Evolutionary conservation across 2,797 vertebrate species (phyloP), one percentile per base, ranked within the genome.

Genomic region (Halcyon badia): DNA sequence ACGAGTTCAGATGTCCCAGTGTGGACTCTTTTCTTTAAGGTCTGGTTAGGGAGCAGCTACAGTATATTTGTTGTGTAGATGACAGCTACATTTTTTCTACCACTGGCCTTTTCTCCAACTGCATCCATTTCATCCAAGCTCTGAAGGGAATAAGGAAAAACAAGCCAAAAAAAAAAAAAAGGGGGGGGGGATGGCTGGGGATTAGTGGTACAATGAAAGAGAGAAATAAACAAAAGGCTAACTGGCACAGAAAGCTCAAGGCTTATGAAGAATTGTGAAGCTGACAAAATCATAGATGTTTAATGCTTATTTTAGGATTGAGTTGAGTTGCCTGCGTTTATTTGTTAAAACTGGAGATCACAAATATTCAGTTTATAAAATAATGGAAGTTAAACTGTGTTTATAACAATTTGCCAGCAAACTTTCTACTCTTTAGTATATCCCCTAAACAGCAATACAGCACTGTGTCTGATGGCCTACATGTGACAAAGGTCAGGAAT

Each of bases 141-240:
- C 66, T 84, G 54, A 94, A 83, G 33, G 9, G 30, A 84, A 72
- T 48, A 94, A 79, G 25, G 35, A 86, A 89, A 95, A 92, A 64
- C 10, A 42, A 78, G 22, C 11, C 41, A 57, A 49, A 88, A 91
- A 70, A 46, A 62, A 8, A 51, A 51, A 26, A 16, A 79, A 24
- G 37, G 9, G 37, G 37, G 37, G 37, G 37, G 37, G n/a, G n/a
- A n/a, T n/a, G n/a, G n/a, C n/a, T 39, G 37, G 37, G 37, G 5
- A 84, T 39, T 84, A 90, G 49, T 30, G 69, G 24, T 16, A 72
- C 9, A 60, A 46, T 24, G n/a, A 31, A 85, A 80, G 89, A 93
- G 14, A 85, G 7, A 79, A 87, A 66, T 21, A 68, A 76, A 86
- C 10, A 87, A 83, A 93, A 73, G 18, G 2, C n/a, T 94, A 20